Evolutionary conservation across 2,888 invertebrate genomes (phyloP).

Genomic region (Microplitis manilae): DNA sequence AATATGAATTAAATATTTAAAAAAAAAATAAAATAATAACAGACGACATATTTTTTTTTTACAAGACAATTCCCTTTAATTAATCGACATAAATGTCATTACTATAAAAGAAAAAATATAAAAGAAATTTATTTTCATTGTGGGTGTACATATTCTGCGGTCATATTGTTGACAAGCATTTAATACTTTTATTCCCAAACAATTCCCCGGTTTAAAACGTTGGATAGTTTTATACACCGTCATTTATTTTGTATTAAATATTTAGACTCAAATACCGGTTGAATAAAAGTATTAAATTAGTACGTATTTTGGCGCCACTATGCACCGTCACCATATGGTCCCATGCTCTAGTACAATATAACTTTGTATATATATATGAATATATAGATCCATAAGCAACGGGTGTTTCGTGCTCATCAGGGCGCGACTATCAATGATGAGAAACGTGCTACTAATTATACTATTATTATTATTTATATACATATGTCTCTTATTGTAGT

Average conservation of each 20-base stretch:
- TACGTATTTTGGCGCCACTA: too few relatives aligned
- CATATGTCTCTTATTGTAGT: neutral
- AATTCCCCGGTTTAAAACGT: neutral
- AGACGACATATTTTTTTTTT: too few relatives aligned
- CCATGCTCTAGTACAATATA: neutral
- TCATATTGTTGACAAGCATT: too few relatives aligned
- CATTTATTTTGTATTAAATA: neutral
- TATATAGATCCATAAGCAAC: neutral
- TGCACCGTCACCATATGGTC: constrained; percentile 17
- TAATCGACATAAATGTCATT: too few relatives aligned
- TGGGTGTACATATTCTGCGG: too few relatives aligned
- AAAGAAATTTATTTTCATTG: neutral
- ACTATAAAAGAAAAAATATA: neutral
- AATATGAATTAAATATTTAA: too few relatives aligned
- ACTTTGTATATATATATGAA: neutral
- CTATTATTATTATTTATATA: neutral
- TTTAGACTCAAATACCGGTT: constrained; percentile 25
- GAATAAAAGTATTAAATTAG: neutral
- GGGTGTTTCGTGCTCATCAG: constrained; percentile 32
- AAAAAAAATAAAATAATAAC: too few relatives aligned
- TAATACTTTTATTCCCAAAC: neutral
- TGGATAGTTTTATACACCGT: too few relatives aligned
- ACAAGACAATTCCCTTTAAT: too few relatives aligned
- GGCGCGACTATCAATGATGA: constrained; percentile 31
- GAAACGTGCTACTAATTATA: neutral